These are phyloP conservation scores for Trachops cirrhosus DNA, from an alignment of 2,797 vertebrate species.

Conservation along the genomic window DNA sequence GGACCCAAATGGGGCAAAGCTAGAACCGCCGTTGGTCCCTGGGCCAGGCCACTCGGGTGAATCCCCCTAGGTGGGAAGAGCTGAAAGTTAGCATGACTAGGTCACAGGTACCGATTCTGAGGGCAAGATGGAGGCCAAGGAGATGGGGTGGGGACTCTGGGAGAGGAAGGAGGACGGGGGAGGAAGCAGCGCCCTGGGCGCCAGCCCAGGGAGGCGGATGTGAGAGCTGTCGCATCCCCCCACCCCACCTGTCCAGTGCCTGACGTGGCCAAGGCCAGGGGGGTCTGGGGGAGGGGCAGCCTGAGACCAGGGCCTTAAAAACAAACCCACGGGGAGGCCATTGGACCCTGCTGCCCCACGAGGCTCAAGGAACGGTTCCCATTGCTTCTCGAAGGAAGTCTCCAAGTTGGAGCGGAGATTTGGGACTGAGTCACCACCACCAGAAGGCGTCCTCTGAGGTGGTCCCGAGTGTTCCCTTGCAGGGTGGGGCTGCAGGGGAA, in stretches of 20 bases:
- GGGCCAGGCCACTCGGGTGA: neutral
- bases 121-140: neutral
- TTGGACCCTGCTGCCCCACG: neutral
- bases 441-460: neutral
- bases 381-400: neutral
- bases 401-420: neutral
- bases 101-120: neutral
- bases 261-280: neutral
- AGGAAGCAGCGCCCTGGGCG: neutral
- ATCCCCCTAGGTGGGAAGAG: neutral
- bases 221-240: neutral
- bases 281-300: neutral
- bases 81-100: neutral
- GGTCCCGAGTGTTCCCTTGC: slow-evolving; percentile 24
- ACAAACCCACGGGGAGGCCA: neutral
- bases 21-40: neutral
- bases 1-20: neutral
- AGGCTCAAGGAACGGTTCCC: neutral
- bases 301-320: neutral
- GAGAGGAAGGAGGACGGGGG: neutral
- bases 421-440: neutral
- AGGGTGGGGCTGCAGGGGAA: neutral
- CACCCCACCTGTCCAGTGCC: neutral
- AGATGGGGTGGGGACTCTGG: neutral
- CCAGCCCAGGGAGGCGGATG: neutral